phyloP scores from a whole-genome alignment of 2,888 invertebrate species.

The Acanthococcus lagerstroemiae region DNA sequence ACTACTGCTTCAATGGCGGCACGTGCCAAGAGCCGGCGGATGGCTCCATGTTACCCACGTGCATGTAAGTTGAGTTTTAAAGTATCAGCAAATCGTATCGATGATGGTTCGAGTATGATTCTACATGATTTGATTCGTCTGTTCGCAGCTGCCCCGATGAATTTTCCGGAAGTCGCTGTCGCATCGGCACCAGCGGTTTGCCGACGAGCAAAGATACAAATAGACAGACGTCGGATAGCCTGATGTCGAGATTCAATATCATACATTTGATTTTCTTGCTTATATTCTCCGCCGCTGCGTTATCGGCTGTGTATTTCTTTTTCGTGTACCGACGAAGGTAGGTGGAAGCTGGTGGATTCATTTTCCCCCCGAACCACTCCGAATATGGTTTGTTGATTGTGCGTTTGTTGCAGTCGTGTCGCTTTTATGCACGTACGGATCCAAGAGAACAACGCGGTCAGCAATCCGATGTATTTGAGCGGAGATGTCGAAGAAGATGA shows the following conservation, averaged over 20 bases:
- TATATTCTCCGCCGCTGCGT: neutral
- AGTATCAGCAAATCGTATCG: no score
- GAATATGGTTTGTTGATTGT: neutral
- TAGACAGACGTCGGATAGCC: neutral
- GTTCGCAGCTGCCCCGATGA: conserved; percentile 41
- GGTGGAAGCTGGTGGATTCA: no score
- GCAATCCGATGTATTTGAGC: conserved; percentile 73
- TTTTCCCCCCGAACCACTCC: no score
- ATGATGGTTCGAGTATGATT: no score
- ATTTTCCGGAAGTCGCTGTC: conserved; percentile 41
- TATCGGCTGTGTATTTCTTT: conserved; percentile 6
- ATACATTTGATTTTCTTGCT: conserved; percentile 6
- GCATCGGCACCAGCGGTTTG: conserved; percentile 33
- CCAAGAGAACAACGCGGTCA: conserved; percentile 74
- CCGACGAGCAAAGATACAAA: neutral
- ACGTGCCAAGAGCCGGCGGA: conserved; percentile 42
- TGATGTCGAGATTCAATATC: neutral
- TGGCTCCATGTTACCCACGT: conserved; percentile 6
- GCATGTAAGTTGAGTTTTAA: conserved; percentile 10
- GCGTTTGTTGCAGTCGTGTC: conserved; percentile 45
- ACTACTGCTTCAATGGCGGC: conserved; percentile 49
- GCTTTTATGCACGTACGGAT: conserved; percentile 69
- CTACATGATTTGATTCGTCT: no score
- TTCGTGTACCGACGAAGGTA: conserved; percentile 27
- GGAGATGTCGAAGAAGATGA: conserved; percentile 60